Conservation (phyloP, 2,888 invertebrate species). For the Diabrotica balteata region DNA sequence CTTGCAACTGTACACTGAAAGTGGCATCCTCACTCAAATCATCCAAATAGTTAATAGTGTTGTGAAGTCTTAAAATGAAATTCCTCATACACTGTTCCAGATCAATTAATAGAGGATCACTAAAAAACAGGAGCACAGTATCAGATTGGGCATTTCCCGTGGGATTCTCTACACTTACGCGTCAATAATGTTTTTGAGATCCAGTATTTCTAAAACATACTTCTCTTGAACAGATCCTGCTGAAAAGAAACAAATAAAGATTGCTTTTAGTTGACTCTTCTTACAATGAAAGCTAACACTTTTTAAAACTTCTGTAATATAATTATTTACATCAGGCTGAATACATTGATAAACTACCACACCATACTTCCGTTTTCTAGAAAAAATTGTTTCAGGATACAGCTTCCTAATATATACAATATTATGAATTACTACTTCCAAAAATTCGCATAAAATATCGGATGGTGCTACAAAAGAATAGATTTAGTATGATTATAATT, state of each 20-base stretch:
- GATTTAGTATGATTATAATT: background rate
- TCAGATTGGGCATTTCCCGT: too few relatives aligned
- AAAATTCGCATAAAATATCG: constrained; percentile 71
- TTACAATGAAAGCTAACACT: constrained; percentile 63
- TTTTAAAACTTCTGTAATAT: constrained; percentile 66
- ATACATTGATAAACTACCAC: constrained; percentile 66
- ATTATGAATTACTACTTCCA: constrained; percentile 71
- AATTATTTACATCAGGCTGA: constrained; percentile 72
- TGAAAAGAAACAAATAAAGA: constrained; percentile 63
- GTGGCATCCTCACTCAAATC: constrained; percentile 64
- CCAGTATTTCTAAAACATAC: constrained; percentile 60
- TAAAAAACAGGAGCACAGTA: constrained; percentile 36
- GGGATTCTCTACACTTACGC: constrained; percentile 25
- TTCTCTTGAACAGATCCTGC: constrained; percentile 59
- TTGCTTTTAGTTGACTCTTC: constrained; percentile 61
- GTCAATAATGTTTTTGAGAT: constrained; percentile 37
- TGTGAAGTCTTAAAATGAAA: constrained; percentile 67
- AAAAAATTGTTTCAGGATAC: constrained; percentile 72
- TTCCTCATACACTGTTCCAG: constrained; percentile 69
- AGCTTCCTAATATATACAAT: constrained; percentile 68
- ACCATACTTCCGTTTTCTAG: constrained; percentile 69
- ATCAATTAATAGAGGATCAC: constrained; percentile 69
- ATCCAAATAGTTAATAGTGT: constrained; percentile 61
- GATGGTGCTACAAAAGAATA: constrained; percentile 34
- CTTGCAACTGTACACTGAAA: constrained; percentile 69